Base-by-base conservation (phyloP, 2,113 vertebrate genomes). In the Labeo catla region DNA sequence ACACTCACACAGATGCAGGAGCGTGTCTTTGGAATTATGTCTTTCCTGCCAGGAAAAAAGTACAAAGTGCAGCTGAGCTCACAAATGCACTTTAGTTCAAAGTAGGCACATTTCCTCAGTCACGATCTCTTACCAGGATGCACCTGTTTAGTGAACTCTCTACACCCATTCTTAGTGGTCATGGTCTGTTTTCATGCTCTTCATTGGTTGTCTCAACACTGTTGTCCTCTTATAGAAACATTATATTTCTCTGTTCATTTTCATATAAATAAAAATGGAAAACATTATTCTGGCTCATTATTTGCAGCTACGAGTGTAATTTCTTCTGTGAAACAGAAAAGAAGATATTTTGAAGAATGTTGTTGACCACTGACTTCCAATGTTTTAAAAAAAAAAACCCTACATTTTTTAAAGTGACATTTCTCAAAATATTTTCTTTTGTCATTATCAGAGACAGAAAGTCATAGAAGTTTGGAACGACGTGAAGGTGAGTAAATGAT, bases 21-120 rank as follows among this genome's bases (percentile, higher is more conserved):
- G 54, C 7, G 50, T 81, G 21, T 50, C 73, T 74, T 76, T 76
- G 49, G 23, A 86, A n/a, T 43, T 6, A 15, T 79, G 23, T 76
- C 15, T 72, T 84, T 84, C 52, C 81, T 84, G 61, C 47, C 63
- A 73, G 66, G 74, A 84, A 81, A 81, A 84, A 65, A 47, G 9
- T 34, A 52, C 80, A 80, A 49, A 81, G 65, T 81, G 19, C 19
- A 49, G 23, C 86, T 84, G 81, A 13, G 54, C 80, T 87, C 72
- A 63, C 54, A 77, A 50, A 76, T 39, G 80, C 34, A 66, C 54
- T 74, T 74, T 49, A 68, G 63, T 72, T 63, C 34, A 49, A 68
- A 85, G 86, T 84, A 81, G 76, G 43, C 49, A 80, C 87, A 81
- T 89, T 88, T 93, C 86, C 90, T 88, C 87, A 86, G 91, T 76